Conservation (phyloP, 2,888 invertebrate species). For the Bombylius discolor region DNA sequence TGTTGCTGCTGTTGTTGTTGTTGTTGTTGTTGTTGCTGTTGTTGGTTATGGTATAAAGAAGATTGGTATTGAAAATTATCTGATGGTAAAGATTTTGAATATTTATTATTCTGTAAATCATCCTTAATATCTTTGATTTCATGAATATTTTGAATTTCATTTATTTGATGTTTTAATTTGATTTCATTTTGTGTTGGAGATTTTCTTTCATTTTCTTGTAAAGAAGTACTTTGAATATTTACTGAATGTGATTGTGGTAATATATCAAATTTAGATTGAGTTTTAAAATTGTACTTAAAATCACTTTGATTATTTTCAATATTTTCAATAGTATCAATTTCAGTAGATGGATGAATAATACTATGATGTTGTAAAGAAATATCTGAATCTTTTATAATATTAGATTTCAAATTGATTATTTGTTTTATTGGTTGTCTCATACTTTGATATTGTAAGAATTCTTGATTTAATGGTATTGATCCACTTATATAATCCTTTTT, state of each 20-base stretch:
- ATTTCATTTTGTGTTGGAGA: not conserved
- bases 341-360: constrained; percentile 2
- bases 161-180: not conserved
- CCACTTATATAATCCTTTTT: constrained; percentile 7
- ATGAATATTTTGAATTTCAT: not conserved
- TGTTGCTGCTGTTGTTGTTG: too few species aligned
- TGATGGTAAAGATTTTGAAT: too few species aligned
- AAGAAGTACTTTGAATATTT: not conserved
- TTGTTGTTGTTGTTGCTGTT: too few species aligned
- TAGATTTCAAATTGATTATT: constrained; percentile 11
- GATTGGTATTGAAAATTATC: too few species aligned
- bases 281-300: constrained; percentile 7
- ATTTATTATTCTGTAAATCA: not conserved
- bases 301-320: constrained; percentile 9
- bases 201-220: not conserved
- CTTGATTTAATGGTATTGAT: constrained; percentile 9
- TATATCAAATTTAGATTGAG: not conserved
- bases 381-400: constrained; percentile 5
- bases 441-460: not conserved
- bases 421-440: not conserved
- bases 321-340: constrained; percentile 9
- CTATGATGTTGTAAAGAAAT: constrained; percentile 2
- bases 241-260: not conserved
- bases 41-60: too few species aligned
- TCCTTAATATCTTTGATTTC: not conserved